These are phyloP conservation scores for Andrena bucephala DNA, from an alignment of 2,888 invertebrate genomes.

Conservation along the genomic window DNA sequence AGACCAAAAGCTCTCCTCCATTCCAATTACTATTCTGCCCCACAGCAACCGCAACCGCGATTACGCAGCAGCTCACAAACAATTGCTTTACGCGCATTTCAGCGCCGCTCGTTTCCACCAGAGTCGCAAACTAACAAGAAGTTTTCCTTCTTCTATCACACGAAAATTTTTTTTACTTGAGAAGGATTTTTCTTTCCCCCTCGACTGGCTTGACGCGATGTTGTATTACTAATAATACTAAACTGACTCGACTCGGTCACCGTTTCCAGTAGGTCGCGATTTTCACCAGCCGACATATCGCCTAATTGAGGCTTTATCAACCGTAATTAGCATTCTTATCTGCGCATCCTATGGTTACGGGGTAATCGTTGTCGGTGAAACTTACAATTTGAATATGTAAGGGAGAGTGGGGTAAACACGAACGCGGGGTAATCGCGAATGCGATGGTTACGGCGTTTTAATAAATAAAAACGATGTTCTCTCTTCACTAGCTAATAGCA, in stretches of 20 bases:
- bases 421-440: no score
- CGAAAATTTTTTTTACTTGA: no score
- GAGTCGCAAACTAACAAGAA: not conserved
- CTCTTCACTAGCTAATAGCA: no score
- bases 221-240: not conserved
- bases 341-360: not conserved
- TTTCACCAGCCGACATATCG: not conserved
- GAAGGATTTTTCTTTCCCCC: not conserved
- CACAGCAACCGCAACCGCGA: not conserved
- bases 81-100: not conserved
- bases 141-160: no score
- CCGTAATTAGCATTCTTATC: not conserved
- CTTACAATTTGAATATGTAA: not conserved
- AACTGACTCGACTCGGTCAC: not conserved
- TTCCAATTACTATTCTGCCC: not conserved
- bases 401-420: no score
- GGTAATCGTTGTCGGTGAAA: not conserved
- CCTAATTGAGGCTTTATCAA: not conserved
- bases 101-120: not conserved
- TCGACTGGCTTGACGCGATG: no score
- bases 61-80: no score
- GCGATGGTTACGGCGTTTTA: no score
- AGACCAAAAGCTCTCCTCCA: not conserved
- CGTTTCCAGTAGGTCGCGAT: not conserved
- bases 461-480: no score